Evolutionary conservation across 2,797 vertebrate species (phyloP).

Genomic region (Pterois miles): DNA sequence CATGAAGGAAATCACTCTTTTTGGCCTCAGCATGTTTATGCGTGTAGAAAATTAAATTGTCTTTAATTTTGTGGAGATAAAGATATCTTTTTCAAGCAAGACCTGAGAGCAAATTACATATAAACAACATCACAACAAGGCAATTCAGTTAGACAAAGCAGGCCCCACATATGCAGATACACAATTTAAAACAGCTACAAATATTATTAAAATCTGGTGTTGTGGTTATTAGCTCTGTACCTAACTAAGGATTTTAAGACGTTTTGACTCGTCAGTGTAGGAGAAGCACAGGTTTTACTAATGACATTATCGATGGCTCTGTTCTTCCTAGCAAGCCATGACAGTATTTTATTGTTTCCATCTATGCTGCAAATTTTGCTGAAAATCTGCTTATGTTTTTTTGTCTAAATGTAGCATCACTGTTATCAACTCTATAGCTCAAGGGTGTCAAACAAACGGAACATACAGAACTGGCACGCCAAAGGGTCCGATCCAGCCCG

Average conservation of each 20-base stretch:
- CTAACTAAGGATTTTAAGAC: not conserved
- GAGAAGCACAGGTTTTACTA: not conserved
- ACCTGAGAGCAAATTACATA: not conserved
- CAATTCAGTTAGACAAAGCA: not conserved
- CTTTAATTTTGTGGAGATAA: not conserved
- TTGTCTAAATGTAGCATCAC: not conserved
- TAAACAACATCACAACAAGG: not conserved
- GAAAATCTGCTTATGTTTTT: not conserved
- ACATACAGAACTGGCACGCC: too few relatives aligned
- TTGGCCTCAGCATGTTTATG: not conserved
- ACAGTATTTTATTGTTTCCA: not conserved
- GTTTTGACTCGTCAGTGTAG: not conserved
- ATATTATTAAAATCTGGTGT: not conserved
- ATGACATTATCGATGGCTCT: not conserved
- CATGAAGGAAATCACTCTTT: not conserved
- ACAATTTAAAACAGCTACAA: not conserved
- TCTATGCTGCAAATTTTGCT: not conserved
- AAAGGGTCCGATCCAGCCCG: too few relatives aligned
- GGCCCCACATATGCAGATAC: not conserved
- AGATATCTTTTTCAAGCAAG: not conserved
- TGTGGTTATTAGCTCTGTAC: not conserved
- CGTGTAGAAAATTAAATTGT: not conserved
- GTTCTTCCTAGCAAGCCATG: not conserved
- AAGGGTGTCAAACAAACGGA: too few relatives aligned
- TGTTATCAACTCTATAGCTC: too few relatives aligned